Conservation (phyloP, 1,140 invertebrate genomes). For the Drosophila parabipectinata region DNA sequence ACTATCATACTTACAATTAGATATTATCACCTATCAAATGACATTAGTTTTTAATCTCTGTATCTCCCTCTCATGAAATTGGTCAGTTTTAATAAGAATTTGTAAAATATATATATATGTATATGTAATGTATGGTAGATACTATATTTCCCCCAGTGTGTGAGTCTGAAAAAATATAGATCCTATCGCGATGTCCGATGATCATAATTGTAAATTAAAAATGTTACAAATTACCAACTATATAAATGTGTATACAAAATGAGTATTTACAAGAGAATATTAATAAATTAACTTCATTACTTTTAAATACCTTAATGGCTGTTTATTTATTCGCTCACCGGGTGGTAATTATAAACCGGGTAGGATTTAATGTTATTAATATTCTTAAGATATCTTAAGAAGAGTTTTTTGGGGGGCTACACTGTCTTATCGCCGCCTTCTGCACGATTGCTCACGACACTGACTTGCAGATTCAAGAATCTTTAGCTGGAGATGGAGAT, state of each 20-base stretch:
- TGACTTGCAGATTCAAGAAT: conserved; percentile 40
- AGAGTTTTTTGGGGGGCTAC: conserved; percentile 1
- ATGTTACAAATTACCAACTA: conserved; percentile 9
- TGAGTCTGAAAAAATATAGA: conserved; percentile 5
- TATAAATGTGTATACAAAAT: conserved; percentile 2
- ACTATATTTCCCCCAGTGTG: neutral
- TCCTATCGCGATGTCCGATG: conserved; percentile 6
- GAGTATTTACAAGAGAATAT: neutral
- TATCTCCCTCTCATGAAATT: neutral
- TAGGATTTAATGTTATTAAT: no score
- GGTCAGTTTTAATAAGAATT: no score
- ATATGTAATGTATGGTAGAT: no score
- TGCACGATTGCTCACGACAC: conserved; percentile 2
- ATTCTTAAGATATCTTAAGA: no score
- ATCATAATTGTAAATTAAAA: conserved; percentile 12
- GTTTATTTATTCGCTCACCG: neutral
- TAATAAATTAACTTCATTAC: conserved; percentile 14
- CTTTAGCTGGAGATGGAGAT: neutral
- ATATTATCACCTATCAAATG: conserved; percentile 20
- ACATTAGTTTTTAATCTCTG: conserved; percentile 11
- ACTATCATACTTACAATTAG: conserved; percentile 18
- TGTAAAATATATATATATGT: no score
- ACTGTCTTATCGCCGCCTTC: neutral
- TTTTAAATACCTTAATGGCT: conserved; percentile 7
- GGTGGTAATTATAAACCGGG: neutral